Base-by-base conservation (phyloP, 2,888 invertebrate genomes). In the Drosophila setosimentum region DNA sequence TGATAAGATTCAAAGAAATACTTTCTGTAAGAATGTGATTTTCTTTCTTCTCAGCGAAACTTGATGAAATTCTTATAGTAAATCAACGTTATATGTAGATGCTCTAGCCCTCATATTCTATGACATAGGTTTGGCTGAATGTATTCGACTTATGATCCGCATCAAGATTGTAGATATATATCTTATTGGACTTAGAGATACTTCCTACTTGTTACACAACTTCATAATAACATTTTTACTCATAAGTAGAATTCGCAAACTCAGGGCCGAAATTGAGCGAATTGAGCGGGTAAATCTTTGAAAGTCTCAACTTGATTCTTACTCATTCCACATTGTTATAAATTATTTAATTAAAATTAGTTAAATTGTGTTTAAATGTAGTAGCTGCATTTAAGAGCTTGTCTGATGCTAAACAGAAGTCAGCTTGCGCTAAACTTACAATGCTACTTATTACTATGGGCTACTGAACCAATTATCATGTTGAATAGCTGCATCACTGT, bases 231-330 rank as follows among this genome's bases (percentile, higher is more conserved):
- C 16, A 2, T 45, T 8, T 45, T 16, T 16, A 8, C 24, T 16
- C 16, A 45, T 24, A 60, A 35, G 21, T 29, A 48, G 64, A 83
- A 71, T 83, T 89, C 71, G 89, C 89, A 80, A 76, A 80, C 72
- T 77, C 79, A 78, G 61, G 63, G 53, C 45, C 57, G 13, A 61
- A 65, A 40, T 21, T 30, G 6, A 29, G 16, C 40, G 16, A 21
- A n/a, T n/a, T n/a, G n/a, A 55, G 35, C 11, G 32, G 35, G 32
- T 58, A 59, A 61, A 48, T 57, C 45, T 70, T 49, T 18, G 16
- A 48, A 59, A 68, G 73, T 33, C 45, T 27, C 37, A 32, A 51
- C 61, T 45, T 13, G 48, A 67, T 60, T 60, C 67, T 68, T 65
- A 55, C 66, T 68, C 66, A 57, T 50, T 37, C 32, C 30, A 3